phyloP scores from a whole-genome alignment of 2,888 invertebrate genomes.

The Aporophyla lueneburgensis region DNA sequence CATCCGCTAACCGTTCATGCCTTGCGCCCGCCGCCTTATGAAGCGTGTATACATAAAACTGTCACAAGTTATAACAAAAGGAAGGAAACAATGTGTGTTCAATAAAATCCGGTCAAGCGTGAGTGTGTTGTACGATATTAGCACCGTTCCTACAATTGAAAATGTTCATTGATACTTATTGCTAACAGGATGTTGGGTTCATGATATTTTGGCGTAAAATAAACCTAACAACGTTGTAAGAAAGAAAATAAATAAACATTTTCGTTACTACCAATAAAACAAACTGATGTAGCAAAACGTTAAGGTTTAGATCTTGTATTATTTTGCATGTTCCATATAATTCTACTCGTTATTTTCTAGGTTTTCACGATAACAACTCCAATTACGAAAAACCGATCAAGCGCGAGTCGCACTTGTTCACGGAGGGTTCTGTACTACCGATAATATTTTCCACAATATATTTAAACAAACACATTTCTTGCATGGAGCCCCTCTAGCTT shows the following conservation, averaged over 20 bases:
- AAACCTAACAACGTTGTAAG: not conserved
- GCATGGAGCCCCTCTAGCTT: too few species aligned
- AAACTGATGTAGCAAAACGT: too few species aligned
- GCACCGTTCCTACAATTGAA: constrained; percentile 15
- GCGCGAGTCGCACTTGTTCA: too few species aligned
- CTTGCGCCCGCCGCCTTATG: constrained; percentile 28
- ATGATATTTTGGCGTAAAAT: not conserved
- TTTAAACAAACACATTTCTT: too few species aligned
- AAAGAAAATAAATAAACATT: not conserved
- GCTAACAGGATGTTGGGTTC: not conserved
- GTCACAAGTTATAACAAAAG: constrained; percentile 67
- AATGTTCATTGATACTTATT: not conserved
- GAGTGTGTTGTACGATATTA: constrained; percentile 41
- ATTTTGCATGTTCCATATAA: not conserved
- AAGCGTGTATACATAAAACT: constrained; percentile 67
- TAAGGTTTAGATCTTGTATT: too few species aligned
- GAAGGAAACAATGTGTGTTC: constrained; percentile 68
- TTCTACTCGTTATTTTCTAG: not conserved
- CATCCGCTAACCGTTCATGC: constrained; percentile 19
- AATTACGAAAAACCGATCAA: not conserved
- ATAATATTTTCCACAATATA: too few species aligned
- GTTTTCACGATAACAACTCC: not conserved
- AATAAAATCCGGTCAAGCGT: constrained; percentile 62
- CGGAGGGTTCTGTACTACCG: too few species aligned
- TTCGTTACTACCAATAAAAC: not conserved